Evolutionary conservation across 1,140 invertebrate genomes (phyloP).

Genomic region (Drosophila triauraria): DNA sequence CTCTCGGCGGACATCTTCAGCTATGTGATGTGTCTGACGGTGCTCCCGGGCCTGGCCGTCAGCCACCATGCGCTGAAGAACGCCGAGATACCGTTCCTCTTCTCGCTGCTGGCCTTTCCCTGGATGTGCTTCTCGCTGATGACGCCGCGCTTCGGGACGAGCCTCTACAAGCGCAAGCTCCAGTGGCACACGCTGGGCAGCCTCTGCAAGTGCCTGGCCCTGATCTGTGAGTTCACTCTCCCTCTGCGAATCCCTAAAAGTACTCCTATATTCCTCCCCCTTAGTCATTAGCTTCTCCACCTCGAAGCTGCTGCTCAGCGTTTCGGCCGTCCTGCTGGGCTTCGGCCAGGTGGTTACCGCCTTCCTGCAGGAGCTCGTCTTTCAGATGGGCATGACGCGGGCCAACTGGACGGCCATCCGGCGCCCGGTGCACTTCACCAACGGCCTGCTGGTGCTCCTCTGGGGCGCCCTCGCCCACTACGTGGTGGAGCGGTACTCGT

Average conservation of each 20-base stretch:
- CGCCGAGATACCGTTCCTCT: slow-evolving; percentile 83
- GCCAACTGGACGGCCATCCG: slow-evolving; percentile 80
- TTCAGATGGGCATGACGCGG: slow-evolving; percentile 80
- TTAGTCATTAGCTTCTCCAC: slow-evolving; percentile 82
- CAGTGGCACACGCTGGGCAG: slow-evolving; percentile 81
- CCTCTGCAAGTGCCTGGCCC: slow-evolving; percentile 72
- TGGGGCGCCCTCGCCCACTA: slow-evolving; percentile 81
- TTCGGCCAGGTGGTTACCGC: slow-evolving; percentile 83
- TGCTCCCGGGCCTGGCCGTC: slow-evolving; percentile 75
- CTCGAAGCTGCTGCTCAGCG: slow-evolving; percentile 79
- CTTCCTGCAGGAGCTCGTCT: slow-evolving; percentile 80
- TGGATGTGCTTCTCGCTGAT: slow-evolving; percentile 85
- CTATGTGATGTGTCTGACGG: slow-evolving; percentile 83
- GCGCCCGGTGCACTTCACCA: slow-evolving; percentile 76
- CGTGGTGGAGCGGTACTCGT: slow-evolving; percentile 76
- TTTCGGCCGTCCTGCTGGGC: slow-evolving; percentile 77
- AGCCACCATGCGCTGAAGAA: slow-evolving; percentile 79
- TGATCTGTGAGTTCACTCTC: slow-evolving; percentile 70
- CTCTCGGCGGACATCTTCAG: slow-evolving; percentile 82
- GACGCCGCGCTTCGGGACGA: slow-evolving; percentile 79
- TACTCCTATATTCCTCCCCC: not conserved
- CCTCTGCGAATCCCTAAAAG: too few relatives aligned
- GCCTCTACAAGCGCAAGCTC: slow-evolving; percentile 76
- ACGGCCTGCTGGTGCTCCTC: slow-evolving; percentile 74
- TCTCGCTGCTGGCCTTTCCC: slow-evolving; percentile 80